These are phyloP conservation scores for Netelia inedita DNA, from an alignment of 2,888 invertebrate genomes.

Conservation along the genomic window DNA sequence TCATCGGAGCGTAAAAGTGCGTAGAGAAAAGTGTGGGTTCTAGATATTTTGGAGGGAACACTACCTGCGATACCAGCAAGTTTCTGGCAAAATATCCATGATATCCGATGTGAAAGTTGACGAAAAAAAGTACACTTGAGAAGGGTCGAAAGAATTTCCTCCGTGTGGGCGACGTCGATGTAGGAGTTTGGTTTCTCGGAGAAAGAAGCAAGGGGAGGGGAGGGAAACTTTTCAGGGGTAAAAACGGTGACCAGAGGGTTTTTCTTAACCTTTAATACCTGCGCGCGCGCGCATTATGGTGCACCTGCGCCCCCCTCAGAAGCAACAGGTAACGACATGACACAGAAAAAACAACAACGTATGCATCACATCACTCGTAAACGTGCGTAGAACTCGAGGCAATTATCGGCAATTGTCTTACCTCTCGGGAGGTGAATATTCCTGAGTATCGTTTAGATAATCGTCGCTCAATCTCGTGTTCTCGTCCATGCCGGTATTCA, in stretches of 20 bases:
- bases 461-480: constrained; percentile 72
- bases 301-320: constrained; percentile 75
- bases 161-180: constrained; percentile 25
- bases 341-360: constrained; percentile 1
- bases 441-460: constrained; percentile 71
- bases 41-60: constrained; percentile 65
- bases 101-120: constrained; percentile 4
- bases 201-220: constrained; percentile 29
- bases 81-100: constrained; percentile 66
- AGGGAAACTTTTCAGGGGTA: constrained; percentile 51
- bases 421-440: constrained; percentile 78
- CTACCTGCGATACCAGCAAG: constrained; percentile 71
- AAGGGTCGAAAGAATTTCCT: constrained; percentile 30
- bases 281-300: constrained; percentile 61
- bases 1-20: constrained; percentile 12
- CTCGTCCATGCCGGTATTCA: constrained; percentile 78
- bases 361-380: background rate
- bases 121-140: background rate
- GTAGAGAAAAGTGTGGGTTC: constrained; percentile 19
- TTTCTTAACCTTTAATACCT: constrained; percentile 73
- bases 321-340: constrained; percentile 74
- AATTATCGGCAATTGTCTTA: constrained; percentile 63
- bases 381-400: background rate
- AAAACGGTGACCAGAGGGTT: constrained; percentile 50
- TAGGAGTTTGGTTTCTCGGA: constrained; percentile 47